Evolutionary conservation across 2,113 vertebrate species (phyloP).

Genomic region (Vidua macroura): DNA sequence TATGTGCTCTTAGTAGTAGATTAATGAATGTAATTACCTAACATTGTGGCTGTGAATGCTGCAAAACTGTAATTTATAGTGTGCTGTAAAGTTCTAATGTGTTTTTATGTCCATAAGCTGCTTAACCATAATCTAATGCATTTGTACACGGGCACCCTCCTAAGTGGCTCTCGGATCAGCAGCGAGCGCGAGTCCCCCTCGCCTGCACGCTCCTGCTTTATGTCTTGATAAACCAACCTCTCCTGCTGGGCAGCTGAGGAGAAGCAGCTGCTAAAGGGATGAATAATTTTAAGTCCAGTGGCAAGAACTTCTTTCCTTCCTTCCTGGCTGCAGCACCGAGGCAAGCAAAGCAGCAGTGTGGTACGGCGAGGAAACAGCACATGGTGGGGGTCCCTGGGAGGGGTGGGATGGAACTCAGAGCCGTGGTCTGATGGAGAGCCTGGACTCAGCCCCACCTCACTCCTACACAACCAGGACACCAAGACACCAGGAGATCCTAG

Average conservation of each 20-base stretch:
- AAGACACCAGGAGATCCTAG: neutral
- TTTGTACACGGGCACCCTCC: slow-evolving; percentile 69
- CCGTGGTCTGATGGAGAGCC: neutral
- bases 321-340: neutral
- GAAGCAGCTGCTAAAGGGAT: slow-evolving; percentile 55
- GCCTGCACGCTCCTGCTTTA: slow-evolving; percentile 40
- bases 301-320: neutral
- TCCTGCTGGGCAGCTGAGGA: slow-evolving; percentile 41
- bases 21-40: slow-evolving; percentile 84
- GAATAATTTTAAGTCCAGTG: slow-evolving; percentile 6
- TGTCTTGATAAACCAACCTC: slow-evolving; percentile 55
- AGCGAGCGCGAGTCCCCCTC: slow-evolving; percentile 35
- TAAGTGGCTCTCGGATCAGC: slow-evolving; percentile 67
- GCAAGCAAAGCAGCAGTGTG: neutral
- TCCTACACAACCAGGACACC: neutral
- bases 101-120: slow-evolving; percentile 82
- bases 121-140: slow-evolving; percentile 80
- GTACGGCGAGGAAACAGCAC: neutral
- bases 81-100: slow-evolving; percentile 80
- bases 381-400: neutral
- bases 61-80: slow-evolving; percentile 79
- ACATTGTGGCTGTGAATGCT: slow-evolving; percentile 70
- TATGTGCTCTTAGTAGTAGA: slow-evolving; percentile 78
- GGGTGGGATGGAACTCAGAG: neutral
- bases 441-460: neutral